phyloP scores from a whole-genome alignment of 2,888 invertebrate species.

The Tuta absoluta region DNA sequence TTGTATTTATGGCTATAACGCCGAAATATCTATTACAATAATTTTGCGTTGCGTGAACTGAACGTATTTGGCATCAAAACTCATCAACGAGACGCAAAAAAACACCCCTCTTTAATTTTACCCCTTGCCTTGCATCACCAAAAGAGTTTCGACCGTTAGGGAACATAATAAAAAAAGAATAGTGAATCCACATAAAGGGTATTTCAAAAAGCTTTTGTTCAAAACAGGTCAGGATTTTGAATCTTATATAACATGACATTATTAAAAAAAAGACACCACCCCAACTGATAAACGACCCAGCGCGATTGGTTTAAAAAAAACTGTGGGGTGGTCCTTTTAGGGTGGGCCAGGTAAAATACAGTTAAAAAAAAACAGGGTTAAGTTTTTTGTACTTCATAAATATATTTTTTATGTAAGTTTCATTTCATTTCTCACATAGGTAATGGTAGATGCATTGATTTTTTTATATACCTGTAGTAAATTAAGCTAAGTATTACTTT shows the following conservation, averaged over 20 bases:
- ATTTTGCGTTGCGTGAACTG: neutral
- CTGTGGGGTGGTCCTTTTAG: constrained; percentile 56
- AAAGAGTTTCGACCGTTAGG: constrained; percentile 74
- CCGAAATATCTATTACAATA: neutral
- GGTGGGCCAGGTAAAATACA: constrained; percentile 64
- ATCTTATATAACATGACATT: neutral
- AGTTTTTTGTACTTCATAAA: neutral
- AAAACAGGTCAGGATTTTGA: constrained; percentile 49
- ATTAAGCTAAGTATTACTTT: no score
- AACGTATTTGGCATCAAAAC: constrained; percentile 52
- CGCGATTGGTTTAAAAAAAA: constrained; percentile 73
- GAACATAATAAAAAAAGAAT: constrained; percentile 68
- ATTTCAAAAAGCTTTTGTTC: constrained; percentile 26
- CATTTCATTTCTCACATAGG: no score
- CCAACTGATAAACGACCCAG: constrained; percentile 39
- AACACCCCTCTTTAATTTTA: constrained; percentile 65
- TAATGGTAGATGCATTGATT: neutral
- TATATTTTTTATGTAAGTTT: neutral
- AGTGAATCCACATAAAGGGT: constrained; percentile 70
- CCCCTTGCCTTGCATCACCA: constrained; percentile 72
- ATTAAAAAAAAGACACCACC: constrained; percentile 70
- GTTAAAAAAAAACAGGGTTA: constrained; percentile 41
- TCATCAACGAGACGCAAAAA: constrained; percentile 61
- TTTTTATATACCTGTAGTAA: neutral
- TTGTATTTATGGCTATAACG: no score